Conservation (phyloP, 92 coral and sea anemone genomes). For the Ricordea florida region DNA sequence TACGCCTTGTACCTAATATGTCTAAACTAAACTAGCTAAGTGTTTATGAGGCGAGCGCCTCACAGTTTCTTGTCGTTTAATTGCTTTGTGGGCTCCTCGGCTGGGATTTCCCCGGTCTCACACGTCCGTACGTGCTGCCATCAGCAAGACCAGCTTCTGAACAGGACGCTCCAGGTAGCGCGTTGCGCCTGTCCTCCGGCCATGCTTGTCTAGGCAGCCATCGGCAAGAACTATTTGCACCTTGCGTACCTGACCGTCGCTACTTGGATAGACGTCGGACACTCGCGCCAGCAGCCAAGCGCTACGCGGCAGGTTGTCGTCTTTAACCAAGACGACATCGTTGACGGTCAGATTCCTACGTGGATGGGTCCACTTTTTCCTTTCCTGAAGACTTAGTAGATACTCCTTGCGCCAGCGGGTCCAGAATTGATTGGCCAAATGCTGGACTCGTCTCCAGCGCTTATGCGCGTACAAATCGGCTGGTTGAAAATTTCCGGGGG, state of each 20-base stretch:
- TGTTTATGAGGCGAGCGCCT: too few species aligned
- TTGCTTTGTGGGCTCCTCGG: too few species aligned
- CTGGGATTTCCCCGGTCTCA: too few species aligned
- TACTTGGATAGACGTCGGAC: neutral
- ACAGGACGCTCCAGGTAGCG: slow-evolving; percentile 12
- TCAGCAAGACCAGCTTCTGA: neutral
- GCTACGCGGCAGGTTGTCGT: neutral
- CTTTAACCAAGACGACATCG: neutral
- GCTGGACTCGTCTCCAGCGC: neutral
- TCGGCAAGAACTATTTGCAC: slow-evolving; percentile 35
- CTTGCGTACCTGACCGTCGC: neutral
- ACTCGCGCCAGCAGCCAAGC: neutral
- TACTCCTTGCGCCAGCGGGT: neutral
- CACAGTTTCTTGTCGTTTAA: too few species aligned
- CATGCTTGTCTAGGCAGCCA: slow-evolving; percentile 31
- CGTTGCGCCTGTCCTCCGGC: slow-evolving; percentile 5
- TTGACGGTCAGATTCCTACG: neutral
- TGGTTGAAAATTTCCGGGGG: neutral
- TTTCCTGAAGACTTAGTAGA: neutral
- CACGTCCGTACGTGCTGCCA: too few species aligned
- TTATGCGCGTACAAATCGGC: neutral
- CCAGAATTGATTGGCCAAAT: neutral
- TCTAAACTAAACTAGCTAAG: too few species aligned
- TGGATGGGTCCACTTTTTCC: neutral
- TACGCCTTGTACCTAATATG: too few species aligned